Percentiles rank a stretch among this genome's conserved stretches.
Evolutionary conservation across 2,113 vertebrate genomes (phyloP).

Genomic region (Eurypyga helias): DNA sequence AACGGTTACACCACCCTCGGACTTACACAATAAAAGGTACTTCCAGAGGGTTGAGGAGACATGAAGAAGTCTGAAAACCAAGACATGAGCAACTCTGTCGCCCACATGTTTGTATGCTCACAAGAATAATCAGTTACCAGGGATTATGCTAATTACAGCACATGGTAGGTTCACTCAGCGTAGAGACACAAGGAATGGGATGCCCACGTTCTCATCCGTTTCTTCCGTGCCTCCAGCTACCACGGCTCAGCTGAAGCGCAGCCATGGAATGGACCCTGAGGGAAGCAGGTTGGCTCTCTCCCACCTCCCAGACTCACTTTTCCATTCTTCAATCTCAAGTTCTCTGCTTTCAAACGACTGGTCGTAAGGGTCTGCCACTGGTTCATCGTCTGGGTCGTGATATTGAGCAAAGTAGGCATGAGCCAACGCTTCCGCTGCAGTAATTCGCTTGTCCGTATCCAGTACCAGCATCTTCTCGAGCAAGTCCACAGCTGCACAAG

Average conservation of each 20-base stretch:
- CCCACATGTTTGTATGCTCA: background rate
- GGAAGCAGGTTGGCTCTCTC: background rate
- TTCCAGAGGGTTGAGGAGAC: background rate
- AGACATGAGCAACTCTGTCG: background rate
- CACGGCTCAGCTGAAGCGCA: background rate
- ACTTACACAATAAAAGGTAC: background rate
- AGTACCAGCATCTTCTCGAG: conserved; percentile 98
- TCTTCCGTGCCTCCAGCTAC: background rate
- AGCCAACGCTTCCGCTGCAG: conserved; percentile 91
- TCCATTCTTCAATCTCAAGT: conserved; percentile 97
- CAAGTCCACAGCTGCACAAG: conserved; percentile 88
- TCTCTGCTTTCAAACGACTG: conserved; percentile 98
- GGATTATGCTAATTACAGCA: background rate
- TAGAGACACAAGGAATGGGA: background rate
- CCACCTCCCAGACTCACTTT: conserved; percentile 81
- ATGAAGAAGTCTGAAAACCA: background rate
- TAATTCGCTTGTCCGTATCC: conserved; percentile 97
- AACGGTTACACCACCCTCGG: background rate
- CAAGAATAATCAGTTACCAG: background rate
- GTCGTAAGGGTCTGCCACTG: conserved; percentile 95
- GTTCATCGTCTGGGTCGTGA: conserved; percentile 95
- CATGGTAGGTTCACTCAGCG: rapidly evolving
- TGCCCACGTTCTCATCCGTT: background rate
- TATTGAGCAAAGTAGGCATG: conserved; percentile 95
- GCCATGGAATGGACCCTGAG: rapidly evolving